Evolutionary conservation across 2,797 vertebrate genomes (phyloP), one percentile per base, ranked within the genome.

Genomic region (Lacerta agilis): DNA sequence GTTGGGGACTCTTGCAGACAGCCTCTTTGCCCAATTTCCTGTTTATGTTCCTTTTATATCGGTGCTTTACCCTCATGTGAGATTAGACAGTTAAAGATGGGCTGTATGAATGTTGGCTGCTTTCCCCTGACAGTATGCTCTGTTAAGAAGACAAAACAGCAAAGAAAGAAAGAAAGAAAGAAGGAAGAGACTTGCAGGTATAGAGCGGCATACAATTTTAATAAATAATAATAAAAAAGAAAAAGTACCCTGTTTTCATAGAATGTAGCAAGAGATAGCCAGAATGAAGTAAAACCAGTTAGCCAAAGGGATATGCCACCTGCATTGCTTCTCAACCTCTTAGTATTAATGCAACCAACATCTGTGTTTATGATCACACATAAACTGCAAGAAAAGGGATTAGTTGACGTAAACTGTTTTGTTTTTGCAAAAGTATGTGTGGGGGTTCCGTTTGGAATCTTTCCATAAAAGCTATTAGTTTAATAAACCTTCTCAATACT

Each of bases 1-100:
- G 77, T 41, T 9, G 81, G 66, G 29, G 18, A 67, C 92, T 93
- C 82, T 80, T 86, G 88, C 82, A 82, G 87, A 87, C 90, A 88
- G 94, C 92, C 76, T 29, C 90, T 96, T 96, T 96, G 94, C 95
- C 95, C 94, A 95, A 89, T 96, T 96, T 96, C 95, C 96, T 96
- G 96, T 96, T 96, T 95, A 91, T 94, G 93, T 94, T 93, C 90
- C 93, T 93, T 93, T 79, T 90, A 86, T 90, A 92, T 88, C 82
- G 3, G 92, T 90, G 89, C 92, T 25, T 27, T 73, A 33, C 8
- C 93, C 93, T 96, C 96, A 96, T 96, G 96, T 96, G 96, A 96
- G 93, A 87, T 1, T 85, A 93, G 95, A 90, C 95, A 92, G 95
- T 96, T 96, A 91, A 18, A 95, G 94, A 96, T 94, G 94, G 94